Evolutionary conservation across 1,140 invertebrate genomes (phyloP).

Genomic region (Brachionus koreanus): DNA sequence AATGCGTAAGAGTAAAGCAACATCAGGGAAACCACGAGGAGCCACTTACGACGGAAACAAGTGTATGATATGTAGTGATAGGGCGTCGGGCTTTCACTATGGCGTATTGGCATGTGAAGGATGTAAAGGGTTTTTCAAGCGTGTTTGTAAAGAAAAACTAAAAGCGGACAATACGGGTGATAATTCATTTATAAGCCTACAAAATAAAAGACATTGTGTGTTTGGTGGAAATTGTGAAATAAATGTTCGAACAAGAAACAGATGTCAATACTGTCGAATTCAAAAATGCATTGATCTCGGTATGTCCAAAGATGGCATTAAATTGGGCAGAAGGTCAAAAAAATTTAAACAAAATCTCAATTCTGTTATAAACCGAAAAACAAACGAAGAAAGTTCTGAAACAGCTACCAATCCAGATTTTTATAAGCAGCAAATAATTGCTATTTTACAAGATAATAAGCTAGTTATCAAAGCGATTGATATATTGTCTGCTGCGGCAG

Average conservation of each 20-base stretch:
- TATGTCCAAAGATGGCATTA: constrained; percentile 99
- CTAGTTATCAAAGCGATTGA: constrained; percentile 24
- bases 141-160: constrained; percentile 48
- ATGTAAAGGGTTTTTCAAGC: constrained; percentile 60
- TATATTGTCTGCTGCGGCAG: constrained; percentile 19
- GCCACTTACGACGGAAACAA: constrained; percentile 46
- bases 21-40: constrained; percentile 6
- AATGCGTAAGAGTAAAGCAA: background rate
- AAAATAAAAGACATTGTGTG: constrained; percentile 45
- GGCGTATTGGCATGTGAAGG: constrained; percentile 61
- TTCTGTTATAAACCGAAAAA: background rate
- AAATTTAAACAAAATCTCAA: constrained; percentile 61
- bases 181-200: constrained; percentile 49
- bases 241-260: constrained; percentile 72
- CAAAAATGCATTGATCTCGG: constrained; percentile 98
- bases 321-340: constrained; percentile 99
- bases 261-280: constrained; percentile 97
- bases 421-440: constrained; percentile 19
- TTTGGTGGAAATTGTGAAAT: constrained; percentile 41
- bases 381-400: background rate
- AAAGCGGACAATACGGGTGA: background rate
- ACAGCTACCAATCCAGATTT: background rate
- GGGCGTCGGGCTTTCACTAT: constrained; percentile 60
- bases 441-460: constrained; percentile 34
- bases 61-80: constrained; percentile 59